Evolutionary conservation across 1,140 invertebrate species (phyloP).

Genomic region (Ostrea denselamellosa): DNA sequence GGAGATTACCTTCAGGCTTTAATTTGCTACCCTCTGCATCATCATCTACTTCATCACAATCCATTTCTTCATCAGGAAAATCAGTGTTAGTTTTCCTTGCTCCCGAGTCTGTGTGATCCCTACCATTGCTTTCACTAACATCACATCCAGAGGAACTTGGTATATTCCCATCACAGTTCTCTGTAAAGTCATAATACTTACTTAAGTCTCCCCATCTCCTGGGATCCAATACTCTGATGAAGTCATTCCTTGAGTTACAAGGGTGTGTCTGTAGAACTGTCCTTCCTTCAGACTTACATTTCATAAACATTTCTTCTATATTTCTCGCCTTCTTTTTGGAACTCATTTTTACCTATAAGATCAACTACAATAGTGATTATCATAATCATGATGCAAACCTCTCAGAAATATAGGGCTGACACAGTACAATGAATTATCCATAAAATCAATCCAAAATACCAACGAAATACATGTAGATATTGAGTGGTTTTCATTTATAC

Average conservation of each 20-base stretch:
- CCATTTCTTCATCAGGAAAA: background rate
- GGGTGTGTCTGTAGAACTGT: background rate
- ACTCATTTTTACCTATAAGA: background rate
- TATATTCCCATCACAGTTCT: background rate
- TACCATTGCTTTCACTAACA: background rate
- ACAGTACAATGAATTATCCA: too few species aligned
- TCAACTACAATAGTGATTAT: background rate
- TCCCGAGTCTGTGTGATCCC: background rate
- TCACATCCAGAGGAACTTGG: background rate
- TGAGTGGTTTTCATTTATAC: too few species aligned
- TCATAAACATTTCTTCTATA: slow-evolving; percentile 1
- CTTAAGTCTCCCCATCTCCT: background rate
- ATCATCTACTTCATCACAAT: background rate
- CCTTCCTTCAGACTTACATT: background rate
- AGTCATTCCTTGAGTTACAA: slow-evolving; percentile 29
- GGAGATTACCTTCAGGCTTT: background rate
- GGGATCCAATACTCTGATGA: slow-evolving; percentile 7
- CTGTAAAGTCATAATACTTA: background rate
- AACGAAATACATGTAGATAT: too few species aligned
- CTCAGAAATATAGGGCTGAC: too few species aligned
- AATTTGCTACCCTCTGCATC: background rate
- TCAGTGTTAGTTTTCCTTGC: background rate
- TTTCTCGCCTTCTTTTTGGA: background rate
- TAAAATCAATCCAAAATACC: too few species aligned
- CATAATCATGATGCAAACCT: background rate